phyloP scores from a whole-genome alignment of 2,888 invertebrate species.

The Catocala fraxini region DNA sequence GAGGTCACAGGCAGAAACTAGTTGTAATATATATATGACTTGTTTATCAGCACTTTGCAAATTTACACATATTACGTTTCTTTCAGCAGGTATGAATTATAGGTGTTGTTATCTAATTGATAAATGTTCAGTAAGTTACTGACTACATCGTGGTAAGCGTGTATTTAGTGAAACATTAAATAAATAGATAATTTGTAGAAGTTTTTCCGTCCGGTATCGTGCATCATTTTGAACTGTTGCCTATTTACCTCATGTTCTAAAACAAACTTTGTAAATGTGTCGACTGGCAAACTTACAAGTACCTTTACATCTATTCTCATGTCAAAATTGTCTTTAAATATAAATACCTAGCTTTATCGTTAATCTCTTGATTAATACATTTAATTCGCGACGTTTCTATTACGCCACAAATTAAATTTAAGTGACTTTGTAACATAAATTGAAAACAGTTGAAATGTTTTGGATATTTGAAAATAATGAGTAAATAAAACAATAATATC shows the following conservation, averaged over 20 bases:
- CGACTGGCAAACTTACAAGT: slow-evolving; percentile 41
- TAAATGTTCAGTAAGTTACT: slow-evolving; percentile 38
- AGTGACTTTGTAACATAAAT: too few species aligned
- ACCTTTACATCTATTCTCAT: background rate
- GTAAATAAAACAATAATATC: too few species aligned
- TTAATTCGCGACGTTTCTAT: too few species aligned
- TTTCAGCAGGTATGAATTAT: slow-evolving; percentile 28
- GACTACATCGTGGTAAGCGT: slow-evolving; percentile 19
- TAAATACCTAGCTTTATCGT: too few species aligned
- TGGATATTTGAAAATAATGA: too few species aligned
- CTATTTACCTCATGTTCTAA: background rate
- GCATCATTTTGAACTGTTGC: too few species aligned
- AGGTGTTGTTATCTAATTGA: slow-evolving; percentile 39
- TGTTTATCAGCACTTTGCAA: slow-evolving; percentile 60
- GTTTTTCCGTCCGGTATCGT: background rate
- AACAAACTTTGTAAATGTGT: slow-evolving; percentile 24
- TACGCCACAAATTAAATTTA: too few species aligned
- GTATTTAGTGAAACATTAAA: slow-evolving; percentile 4
- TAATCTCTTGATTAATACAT: too few species aligned
- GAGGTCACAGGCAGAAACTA: too few species aligned
- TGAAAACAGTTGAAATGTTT: too few species aligned
- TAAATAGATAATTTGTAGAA: background rate
- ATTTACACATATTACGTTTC: slow-evolving; percentile 55
- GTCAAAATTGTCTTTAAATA: too few species aligned
- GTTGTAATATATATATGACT: background rate